Base-by-base conservation (phyloP, 1,140 invertebrate genomes). In the Samia ricini region DNA sequence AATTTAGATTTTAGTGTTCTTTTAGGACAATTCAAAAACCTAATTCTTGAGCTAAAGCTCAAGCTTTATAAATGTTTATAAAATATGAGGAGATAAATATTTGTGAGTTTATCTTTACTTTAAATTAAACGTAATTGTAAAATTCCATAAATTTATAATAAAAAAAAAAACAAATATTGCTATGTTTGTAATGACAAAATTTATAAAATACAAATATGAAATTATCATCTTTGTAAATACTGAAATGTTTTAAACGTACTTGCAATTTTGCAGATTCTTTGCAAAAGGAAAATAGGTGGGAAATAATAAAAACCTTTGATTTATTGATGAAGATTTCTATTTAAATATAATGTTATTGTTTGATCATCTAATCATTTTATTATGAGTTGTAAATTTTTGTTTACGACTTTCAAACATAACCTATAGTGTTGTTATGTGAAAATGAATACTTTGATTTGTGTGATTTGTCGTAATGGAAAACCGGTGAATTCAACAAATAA, bases 401-500 rank as follows among this genome's bases (percentile, higher is more conserved):
- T 42, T 42, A 42, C 4, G 33, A 12, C 3, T 15, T 42, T 52
- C 12, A 15, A 22, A 52, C 20, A 52, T 88, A 85, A 86, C 83
- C 80, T 84, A 26, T 64, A 65, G 58, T 49, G 52, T 66, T 72
- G 61, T 76, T 68, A 67, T 80, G 65, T 61, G 72, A 78, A 55
- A 60, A 90, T 90, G 88, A 81, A 82, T 77, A 59, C 77, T 33
- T 73, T 81, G 76, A 66, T 90, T 76, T 90, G 88, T 78, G 81
- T 85, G 26, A 88, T 79, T 77, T 90, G 88, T 63, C 64, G 63
- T 19, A 90, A 90, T 60, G 74, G 81, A 68, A 87, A 90, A 57
- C 57, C 72, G 63, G 76, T 89, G 18, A 90, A 90, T 64, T 62
- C 61, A 21, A 89, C 92, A 68, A 61, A 89, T 80, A 88, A 94